phyloP scores from a whole-genome alignment of 2,888 invertebrate species.

The Dugesia japonica region DNA sequence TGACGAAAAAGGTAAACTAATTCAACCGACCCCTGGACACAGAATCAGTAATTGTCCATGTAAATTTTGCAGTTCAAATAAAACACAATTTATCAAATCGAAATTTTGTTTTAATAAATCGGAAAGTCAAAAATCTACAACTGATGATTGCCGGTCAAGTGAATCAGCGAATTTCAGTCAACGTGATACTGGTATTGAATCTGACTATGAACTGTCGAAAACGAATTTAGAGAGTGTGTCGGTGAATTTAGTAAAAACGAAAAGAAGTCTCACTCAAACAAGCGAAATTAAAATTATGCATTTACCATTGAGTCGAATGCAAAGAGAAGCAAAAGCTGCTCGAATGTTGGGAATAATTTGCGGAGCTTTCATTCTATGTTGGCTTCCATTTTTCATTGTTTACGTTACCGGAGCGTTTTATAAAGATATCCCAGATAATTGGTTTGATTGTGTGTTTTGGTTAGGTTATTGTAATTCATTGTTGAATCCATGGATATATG shows the following conservation, averaged over 20 bases:
- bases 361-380: conserved; percentile 84
- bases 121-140: not conserved
- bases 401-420: conserved; percentile 72
- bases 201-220: not conserved
- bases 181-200: not conserved
- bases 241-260: not conserved
- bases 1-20: not conserved
- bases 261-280: not conserved
- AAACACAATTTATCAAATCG: not conserved
- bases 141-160: not conserved
- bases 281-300: not conserved
- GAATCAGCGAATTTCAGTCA: not conserved
- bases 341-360: conserved; percentile 90
- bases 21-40: not conserved
- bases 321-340: conserved; percentile 79
- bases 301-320: not conserved
- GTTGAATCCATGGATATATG: conserved; percentile 82
- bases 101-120: not conserved
- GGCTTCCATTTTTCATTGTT: conserved; percentile 56
- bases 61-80: not conserved
- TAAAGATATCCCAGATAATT: conserved; percentile 57
- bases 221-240: not conserved
- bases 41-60: not conserved
- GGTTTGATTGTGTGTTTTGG: conserved; percentile 85
- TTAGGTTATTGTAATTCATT: conserved; percentile 90